Evolutionary conservation across 2,797 vertebrate genomes (phyloP).

Genomic region (Rallus crepitans): DNA sequence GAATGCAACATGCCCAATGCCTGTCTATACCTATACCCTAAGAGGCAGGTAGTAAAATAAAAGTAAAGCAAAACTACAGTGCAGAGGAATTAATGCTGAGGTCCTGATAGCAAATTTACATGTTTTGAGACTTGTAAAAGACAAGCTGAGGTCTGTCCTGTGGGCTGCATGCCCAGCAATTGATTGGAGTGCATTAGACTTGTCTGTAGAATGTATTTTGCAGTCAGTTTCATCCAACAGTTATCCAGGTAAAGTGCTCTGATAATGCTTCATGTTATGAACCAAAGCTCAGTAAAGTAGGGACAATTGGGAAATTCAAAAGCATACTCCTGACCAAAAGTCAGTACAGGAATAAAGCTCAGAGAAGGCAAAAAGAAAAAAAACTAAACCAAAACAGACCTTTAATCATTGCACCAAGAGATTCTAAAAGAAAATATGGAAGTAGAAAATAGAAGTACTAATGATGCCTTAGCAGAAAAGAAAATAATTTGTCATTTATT

Average conservation of each 20-base stretch:
- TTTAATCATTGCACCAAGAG: neutral
- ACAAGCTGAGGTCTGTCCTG: neutral
- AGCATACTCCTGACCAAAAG: neutral
- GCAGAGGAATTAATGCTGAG: neutral
- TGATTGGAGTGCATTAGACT: neutral
- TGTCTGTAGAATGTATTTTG: neutral
- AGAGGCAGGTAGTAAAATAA: neutral
- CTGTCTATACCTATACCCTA: neutral
- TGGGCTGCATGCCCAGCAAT: neutral
- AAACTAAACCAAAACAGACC: neutral
- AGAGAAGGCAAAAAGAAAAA: neutral
- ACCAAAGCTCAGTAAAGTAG: neutral
- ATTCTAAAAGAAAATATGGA: neutral
- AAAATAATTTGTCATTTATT: neutral
- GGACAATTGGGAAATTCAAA: neutral
- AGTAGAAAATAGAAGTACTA: neutral
- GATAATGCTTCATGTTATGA: neutral
- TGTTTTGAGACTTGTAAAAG: neutral
- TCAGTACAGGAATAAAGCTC: neutral
- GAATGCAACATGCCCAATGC: neutral
- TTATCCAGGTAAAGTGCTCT: neutral
- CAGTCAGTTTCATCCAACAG: neutral
- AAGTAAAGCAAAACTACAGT: neutral
- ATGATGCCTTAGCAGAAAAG: neutral
- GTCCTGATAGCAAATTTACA: neutral